Conservation (phyloP, 2,888 invertebrate species). For the Lasioglossum vierecki region DNA sequence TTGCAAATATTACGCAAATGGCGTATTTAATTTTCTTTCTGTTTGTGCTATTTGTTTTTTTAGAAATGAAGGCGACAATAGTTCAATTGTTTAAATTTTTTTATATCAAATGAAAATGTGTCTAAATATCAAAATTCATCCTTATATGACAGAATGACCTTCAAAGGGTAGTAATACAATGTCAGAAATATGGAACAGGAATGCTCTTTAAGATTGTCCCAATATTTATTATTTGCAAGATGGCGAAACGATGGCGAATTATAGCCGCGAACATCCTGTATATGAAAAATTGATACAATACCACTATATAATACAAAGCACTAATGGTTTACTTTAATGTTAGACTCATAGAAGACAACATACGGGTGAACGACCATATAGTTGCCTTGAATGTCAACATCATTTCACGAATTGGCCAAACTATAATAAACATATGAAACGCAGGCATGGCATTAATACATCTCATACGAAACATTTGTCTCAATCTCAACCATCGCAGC, state of each 20-base stretch:
- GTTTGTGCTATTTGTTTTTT: background rate
- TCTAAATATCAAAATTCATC: too few species aligned
- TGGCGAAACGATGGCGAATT: background rate
- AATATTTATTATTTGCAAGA: background rate
- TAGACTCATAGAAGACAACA: constrained; percentile 90
- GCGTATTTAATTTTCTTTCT: too few species aligned
- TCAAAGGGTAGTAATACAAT: too few species aligned
- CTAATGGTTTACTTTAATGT: constrained; percentile 19
- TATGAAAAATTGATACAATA: background rate
- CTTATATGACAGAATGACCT: too few species aligned
- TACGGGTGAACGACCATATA: constrained; percentile 88
- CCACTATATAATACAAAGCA: background rate
- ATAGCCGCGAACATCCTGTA: background rate
- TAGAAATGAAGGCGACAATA: background rate
- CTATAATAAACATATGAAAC: constrained; percentile 93
- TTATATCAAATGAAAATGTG: too few species aligned
- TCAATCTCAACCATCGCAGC: constrained; percentile 71
- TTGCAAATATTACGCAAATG: too few species aligned
- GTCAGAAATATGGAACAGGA: too few species aligned
- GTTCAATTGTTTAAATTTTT: background rate
- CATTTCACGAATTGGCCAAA: constrained; percentile 93
- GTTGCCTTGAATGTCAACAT: constrained; percentile 89
- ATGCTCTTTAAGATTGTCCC: background rate
- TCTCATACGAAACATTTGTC: constrained; percentile 83
- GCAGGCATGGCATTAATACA: constrained; percentile 88